Evolutionary conservation across 1,140 invertebrate genomes (phyloP).

Genomic region (Aphelenchoides besseyi): DNA sequence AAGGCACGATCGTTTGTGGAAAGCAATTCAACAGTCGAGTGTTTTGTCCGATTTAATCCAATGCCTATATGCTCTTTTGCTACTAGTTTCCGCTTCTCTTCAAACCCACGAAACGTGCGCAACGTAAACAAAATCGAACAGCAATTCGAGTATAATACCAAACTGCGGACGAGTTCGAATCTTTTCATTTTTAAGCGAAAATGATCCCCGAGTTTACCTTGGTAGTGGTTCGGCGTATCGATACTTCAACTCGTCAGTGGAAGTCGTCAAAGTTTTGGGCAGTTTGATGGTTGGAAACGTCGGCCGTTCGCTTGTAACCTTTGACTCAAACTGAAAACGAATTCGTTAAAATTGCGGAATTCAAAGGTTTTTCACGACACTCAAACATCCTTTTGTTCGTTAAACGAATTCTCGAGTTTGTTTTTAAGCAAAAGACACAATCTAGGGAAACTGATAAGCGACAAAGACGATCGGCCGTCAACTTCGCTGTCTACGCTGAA

Average conservation of each 20-base stretch:
- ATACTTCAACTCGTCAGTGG: not conserved
- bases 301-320: not conserved
- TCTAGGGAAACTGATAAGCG: not conserved
- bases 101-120: not conserved
- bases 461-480: not conserved
- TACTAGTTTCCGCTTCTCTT: not conserved
- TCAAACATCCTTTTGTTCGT: too few species aligned
- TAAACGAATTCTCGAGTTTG: not conserved
- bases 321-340: not conserved
- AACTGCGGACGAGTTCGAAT: too few species aligned
- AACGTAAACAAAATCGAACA: not conserved
- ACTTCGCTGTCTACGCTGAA: too few species aligned
- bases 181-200: too few species aligned
- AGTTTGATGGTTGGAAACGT: not conserved
- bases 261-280: not conserved
- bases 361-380: too few species aligned
- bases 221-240: not conserved
- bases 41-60: conserved; percentile 1
- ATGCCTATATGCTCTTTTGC: not conserved
- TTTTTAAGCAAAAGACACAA: too few species aligned
- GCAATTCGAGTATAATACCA: not conserved
- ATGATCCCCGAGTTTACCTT: not conserved
- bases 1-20: not conserved
- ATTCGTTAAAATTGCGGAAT: too few species aligned
- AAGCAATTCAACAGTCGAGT: conserved; percentile 4